These are phyloP conservation scores for Pyrochroa serraticornis DNA, from an alignment of 2,888 invertebrate species.

Conservation along the genomic window DNA sequence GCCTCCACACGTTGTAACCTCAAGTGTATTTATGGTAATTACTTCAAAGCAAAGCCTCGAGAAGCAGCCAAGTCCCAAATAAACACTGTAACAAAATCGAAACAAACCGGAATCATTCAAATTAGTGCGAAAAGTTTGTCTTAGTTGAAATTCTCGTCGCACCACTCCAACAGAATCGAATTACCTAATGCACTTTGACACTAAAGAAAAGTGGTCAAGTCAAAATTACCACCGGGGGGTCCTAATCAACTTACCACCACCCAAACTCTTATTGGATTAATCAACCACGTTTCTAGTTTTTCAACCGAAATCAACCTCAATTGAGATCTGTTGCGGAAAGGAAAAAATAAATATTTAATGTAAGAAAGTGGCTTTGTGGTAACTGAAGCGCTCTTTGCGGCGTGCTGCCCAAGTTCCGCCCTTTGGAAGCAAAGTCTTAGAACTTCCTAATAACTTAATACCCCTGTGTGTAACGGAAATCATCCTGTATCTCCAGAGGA, in stretches of 20 bases:
- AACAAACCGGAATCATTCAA: slow-evolving; percentile 3
- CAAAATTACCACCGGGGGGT: slow-evolving; percentile 7
- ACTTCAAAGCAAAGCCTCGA: too few relatives aligned
- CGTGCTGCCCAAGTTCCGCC: background rate
- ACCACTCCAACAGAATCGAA: slow-evolving; percentile 9
- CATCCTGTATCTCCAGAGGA: slow-evolving; percentile 19
- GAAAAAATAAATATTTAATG: background rate
- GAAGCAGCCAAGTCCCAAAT: too few relatives aligned
- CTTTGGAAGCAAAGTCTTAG: slow-evolving; percentile 13
- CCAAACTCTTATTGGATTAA: too few relatives aligned
- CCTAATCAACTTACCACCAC: slow-evolving; percentile 8
- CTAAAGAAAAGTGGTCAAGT: slow-evolving; percentile 9
- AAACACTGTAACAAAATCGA: background rate
- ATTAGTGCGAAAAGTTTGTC: slow-evolving; percentile 1
- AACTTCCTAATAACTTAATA: slow-evolving; percentile 24
- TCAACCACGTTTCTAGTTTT: too few relatives aligned
- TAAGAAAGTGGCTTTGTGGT: background rate
- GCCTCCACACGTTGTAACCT: too few relatives aligned
- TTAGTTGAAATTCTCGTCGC: background rate
- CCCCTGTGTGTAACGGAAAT: slow-evolving; percentile 25
- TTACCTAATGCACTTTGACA: slow-evolving; percentile 23
- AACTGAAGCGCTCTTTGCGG: too few relatives aligned
- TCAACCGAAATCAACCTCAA: too few relatives aligned
- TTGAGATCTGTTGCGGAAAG: background rate
- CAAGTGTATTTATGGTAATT: too few relatives aligned